These are phyloP conservation scores for Rhinogobio ventralis DNA, from an alignment of 2,797 vertebrate genomes.

Conservation along the genomic window DNA sequence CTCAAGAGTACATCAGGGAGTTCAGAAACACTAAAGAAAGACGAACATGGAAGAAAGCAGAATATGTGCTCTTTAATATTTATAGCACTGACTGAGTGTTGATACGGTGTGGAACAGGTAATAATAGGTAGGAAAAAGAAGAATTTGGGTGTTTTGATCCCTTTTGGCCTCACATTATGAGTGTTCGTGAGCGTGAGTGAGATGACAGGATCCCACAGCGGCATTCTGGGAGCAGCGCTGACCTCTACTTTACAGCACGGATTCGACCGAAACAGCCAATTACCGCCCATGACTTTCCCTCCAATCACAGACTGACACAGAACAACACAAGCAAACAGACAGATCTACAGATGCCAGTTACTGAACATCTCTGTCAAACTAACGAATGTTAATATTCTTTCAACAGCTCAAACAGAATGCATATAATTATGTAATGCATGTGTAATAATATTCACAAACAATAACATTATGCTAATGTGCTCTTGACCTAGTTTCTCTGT, in stretches of 20 bases:
- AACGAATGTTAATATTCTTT: not conserved
- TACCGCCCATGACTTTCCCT: conserved; percentile 64
- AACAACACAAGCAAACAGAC: not conserved
- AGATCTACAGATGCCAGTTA: not conserved
- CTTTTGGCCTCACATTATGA: not conserved
- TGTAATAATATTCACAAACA: not conserved
- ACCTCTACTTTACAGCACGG: conserved; percentile 72
- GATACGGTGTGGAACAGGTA: not conserved
- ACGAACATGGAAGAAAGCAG: too few species aligned
- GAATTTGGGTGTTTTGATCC: not conserved
- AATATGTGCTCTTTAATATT: not conserved
- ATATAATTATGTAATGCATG: not conserved
- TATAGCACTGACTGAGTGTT: not conserved
- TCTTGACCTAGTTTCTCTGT: not conserved
- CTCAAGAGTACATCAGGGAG: too few species aligned
- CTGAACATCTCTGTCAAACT: not conserved
- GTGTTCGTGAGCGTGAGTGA: conserved; percentile 54
- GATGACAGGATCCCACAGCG: conserved; percentile 44
- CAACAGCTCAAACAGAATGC: not conserved
- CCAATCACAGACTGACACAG: conserved; percentile 70
- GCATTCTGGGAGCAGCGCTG: conserved; percentile 78
- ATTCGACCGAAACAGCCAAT: conserved; percentile 55
- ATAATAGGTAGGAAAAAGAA: not conserved
- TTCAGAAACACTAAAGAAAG: too few species aligned
- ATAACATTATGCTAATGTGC: not conserved